Conservation (phyloP, 2,888 invertebrate genomes). For the Cinara cedri region DNA sequence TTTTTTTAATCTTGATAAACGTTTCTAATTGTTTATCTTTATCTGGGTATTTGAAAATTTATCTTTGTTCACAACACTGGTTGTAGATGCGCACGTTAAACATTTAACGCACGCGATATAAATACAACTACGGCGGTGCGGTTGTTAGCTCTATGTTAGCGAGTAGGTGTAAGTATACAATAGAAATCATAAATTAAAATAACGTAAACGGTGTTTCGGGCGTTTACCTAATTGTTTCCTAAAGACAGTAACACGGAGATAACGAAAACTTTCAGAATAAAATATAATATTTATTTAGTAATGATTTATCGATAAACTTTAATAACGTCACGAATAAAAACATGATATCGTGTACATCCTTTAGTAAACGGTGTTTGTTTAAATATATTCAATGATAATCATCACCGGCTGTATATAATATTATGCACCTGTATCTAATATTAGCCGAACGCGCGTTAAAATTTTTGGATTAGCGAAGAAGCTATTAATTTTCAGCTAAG, state of each 20-base stretch:
- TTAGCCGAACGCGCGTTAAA: no score
- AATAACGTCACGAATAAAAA: constrained; percentile 9
- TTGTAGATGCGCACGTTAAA: no score
- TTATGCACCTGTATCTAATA: not conserved
- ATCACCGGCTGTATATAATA: not conserved
- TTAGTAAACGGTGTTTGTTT: not conserved
- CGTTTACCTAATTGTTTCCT: constrained; percentile 35
- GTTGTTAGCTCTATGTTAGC: not conserved
- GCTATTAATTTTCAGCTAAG: no score
- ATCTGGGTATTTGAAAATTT: no score
- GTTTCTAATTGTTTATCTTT: no score
- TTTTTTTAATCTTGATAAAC: no score
- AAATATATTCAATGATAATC: not conserved
- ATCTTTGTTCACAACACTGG: no score
- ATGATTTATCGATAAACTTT: constrained; percentile 34
- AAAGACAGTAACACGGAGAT: constrained; percentile 4
- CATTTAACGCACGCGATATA: not conserved
- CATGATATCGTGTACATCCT: not conserved
- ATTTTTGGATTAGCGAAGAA: no score
- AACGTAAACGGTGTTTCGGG: not conserved
- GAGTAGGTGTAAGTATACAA: not conserved
- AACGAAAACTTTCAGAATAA: constrained; percentile 26
- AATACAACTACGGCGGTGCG: not conserved
- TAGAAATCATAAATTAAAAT: constrained; percentile 41
- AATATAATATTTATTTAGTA: not conserved